Base-by-base conservation (phyloP, 2,797 vertebrate species). In the Hyperoplus lanceolatus region DNA sequence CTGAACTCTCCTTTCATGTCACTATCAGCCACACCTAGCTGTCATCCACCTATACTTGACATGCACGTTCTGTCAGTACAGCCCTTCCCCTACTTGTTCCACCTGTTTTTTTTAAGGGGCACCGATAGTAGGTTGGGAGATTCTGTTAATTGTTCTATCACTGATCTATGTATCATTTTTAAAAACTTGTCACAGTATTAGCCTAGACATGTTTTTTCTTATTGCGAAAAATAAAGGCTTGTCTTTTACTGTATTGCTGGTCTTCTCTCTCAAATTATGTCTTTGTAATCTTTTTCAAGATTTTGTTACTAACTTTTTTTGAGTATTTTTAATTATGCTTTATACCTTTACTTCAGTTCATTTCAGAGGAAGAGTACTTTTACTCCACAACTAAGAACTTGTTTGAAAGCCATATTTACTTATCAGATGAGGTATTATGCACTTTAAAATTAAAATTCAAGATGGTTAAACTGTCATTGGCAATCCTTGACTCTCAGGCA, bases 171-270 rank as follows among this genome's bases (percentile, higher is more conserved):
- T 86, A 70, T 83, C 12, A 78, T 79, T 90, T 91, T 85, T 85
- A 86, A 85, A 29, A 89, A 83, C 49, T 75, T 91, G 75, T 75
- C 82, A 75, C 49, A 74, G 84, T 91, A 77, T 90, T 85, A 70
- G 82, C 58, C 29, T 88, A 75, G 77, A 88, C 62, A 65, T 73
- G 80, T 80, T 89, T 93, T 29, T 91, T 91, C 81, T 90, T 86
- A 89, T 71, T 81, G 70, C 53, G 58, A 68, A 90, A 29, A 93
- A 94, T 94, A 94, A 94, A 94, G 73, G 77, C 86, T 87, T 16
- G 69, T 92, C 85, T 90, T 93, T 92, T 90, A 90, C 77, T 86
- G 64, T 85, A 76, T 60, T 50, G 2, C 10, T 79, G 15, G 13
- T 15, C 8, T 64, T 72, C 49, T 71, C 3, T 49, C 10, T 36